phyloP scores from a whole-genome alignment of 2,888 invertebrate species.

The Mongoloraphidia duomilia region DNA sequence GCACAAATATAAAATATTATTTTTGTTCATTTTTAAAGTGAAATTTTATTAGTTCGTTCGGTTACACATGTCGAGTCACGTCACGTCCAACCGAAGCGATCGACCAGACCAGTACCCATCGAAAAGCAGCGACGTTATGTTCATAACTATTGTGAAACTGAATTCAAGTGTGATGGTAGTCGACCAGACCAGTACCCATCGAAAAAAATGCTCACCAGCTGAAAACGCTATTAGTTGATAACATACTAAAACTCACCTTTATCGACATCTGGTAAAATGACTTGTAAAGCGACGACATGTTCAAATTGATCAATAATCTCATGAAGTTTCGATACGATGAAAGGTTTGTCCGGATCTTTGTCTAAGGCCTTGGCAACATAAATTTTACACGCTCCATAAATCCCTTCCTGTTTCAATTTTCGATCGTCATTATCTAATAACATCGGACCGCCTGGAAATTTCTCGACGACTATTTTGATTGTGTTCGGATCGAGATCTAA shows the following conservation, averaged over 20 bases:
- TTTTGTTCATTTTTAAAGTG: no score
- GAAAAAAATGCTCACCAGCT: no score
- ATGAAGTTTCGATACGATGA: constrained; percentile 33
- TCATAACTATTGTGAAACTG: no score
- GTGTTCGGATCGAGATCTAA: constrained; percentile 29
- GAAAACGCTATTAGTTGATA: no score
- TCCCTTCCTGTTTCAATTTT: constrained; percentile 26
- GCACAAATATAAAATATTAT: no score
- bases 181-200: no score
- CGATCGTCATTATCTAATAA: constrained; percentile 29
- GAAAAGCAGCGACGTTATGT: no score
- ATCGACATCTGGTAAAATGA: constrained; percentile 46
- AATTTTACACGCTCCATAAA: constrained; percentile 29
- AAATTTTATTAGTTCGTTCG: no score
- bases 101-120: no score
- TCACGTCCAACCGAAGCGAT: no score
- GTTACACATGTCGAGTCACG: no score
- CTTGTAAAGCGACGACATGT: constrained; percentile 44
- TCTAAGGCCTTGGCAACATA: constrained; percentile 35
- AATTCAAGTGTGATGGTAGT: no score
- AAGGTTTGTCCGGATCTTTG: constrained; percentile 33
- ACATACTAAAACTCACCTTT: constrained; percentile 34
- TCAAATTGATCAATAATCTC: constrained; percentile 40
- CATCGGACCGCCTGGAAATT: constrained; percentile 26
- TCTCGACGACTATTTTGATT: constrained; percentile 32